These are phyloP conservation scores for Astreopora myriophthalma DNA, from an alignment of 64 coral and sea anemone species.

Conservation along the genomic window DNA sequence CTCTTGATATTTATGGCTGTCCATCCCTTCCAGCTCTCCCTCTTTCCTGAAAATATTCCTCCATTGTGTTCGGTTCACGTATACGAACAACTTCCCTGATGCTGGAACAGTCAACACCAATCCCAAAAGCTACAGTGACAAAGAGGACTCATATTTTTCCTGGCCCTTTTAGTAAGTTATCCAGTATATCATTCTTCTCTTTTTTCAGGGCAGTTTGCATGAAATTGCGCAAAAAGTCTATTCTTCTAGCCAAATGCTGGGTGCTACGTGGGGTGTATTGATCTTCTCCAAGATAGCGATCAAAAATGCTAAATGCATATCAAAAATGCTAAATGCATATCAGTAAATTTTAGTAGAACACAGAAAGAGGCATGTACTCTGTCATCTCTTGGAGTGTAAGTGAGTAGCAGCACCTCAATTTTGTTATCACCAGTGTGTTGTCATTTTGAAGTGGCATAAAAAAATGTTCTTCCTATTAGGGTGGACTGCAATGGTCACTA, in stretches of 20 bases:
- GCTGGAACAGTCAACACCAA: slow-evolving; percentile 58
- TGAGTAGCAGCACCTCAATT: background rate
- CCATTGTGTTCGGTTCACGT: slow-evolving; percentile 52
- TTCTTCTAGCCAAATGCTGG: background rate
- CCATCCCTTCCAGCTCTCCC: slow-evolving; percentile 65
- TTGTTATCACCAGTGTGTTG: slow-evolving; percentile 35
- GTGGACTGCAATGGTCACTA: slow-evolving; percentile 3
- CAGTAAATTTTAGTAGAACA: slow-evolving; percentile 7
- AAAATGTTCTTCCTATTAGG: slow-evolving; percentile 2
- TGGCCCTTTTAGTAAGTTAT: background rate
- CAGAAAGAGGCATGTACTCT: slow-evolving; percentile 22
- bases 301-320: slow-evolving; percentile 37
- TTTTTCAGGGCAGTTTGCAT: slow-evolving; percentile 41
- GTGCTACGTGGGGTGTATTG: slow-evolving; percentile 26
- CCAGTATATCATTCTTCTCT: slow-evolving; percentile 21
- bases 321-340: too few relatives aligned
- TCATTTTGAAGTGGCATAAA: background rate
- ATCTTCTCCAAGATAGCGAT: background rate
- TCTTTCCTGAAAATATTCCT: slow-evolving; percentile 69
- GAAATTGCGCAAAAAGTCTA: slow-evolving; percentile 59
- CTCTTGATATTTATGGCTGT: background rate
- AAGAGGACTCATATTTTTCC: slow-evolving; percentile 51
- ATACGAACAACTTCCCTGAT: slow-evolving; percentile 64
- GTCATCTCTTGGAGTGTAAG: background rate
- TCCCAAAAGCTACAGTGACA: slow-evolving; percentile 69